Evolutionary conservation across 1,140 invertebrate genomes (phyloP).

Genomic region (Orius laevigatus): DNA sequence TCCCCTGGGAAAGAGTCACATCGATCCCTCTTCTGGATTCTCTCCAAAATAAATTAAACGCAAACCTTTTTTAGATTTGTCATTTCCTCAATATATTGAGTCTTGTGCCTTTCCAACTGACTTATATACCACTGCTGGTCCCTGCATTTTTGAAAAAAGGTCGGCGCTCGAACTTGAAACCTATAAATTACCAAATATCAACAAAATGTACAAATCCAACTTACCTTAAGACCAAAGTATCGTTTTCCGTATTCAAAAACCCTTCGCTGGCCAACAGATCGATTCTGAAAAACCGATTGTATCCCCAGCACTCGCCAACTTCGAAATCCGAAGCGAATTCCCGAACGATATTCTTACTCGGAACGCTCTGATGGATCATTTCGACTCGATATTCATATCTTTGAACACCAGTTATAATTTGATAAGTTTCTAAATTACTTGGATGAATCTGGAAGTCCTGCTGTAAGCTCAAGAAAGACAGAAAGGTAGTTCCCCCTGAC

Average conservation of each 20-base stretch:
- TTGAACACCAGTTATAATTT: too few relatives aligned
- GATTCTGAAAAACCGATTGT: slow-evolving; percentile 83
- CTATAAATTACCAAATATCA: slow-evolving; percentile 26
- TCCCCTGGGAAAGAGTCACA: too few relatives aligned
- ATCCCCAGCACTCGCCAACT: slow-evolving; percentile 95
- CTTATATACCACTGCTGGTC: slow-evolving; percentile 90
- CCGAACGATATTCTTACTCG: slow-evolving; percentile 76
- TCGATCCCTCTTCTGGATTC: too few relatives aligned
- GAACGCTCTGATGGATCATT: slow-evolving; percentile 84
- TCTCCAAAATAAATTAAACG: background rate
- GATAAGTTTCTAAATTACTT: slow-evolving; percentile 42
- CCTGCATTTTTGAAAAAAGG: slow-evolving; percentile 81
- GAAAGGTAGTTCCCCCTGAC: slow-evolving; percentile 84
- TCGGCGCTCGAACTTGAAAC: slow-evolving; percentile 84
- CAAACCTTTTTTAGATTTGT: slow-evolving; percentile 52
- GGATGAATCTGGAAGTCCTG: slow-evolving; percentile 78
- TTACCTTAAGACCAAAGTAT: slow-evolving; percentile 56
- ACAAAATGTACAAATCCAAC: background rate
- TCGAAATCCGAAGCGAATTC: slow-evolving; percentile 92
- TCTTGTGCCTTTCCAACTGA: slow-evolving; percentile 63
- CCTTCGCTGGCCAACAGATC: slow-evolving; percentile 81
- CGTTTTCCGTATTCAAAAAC: slow-evolving; percentile 57
- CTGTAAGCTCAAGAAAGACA: slow-evolving; percentile 79
- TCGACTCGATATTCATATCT: slow-evolving; percentile 89
- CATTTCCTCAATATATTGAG: slow-evolving; percentile 62